These are phyloP conservation scores for Papilio dardanus DNA, from an alignment of 1,140 invertebrate species.

Conservation along the genomic window DNA sequence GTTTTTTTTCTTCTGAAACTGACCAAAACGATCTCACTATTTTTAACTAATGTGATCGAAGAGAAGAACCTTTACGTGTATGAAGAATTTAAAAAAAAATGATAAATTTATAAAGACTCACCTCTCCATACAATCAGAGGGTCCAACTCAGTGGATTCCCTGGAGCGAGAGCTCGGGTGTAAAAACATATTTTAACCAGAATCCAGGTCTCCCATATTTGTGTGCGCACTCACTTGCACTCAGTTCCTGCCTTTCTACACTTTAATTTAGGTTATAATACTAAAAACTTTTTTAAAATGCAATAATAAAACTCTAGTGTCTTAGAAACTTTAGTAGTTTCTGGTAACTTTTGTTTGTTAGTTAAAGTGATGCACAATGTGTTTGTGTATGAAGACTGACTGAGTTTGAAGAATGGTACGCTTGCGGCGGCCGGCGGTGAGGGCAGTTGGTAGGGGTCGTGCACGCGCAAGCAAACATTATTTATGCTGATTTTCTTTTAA, in stretches of 20 bases:
- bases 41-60: neutral
- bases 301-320: neutral
- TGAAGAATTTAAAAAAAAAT: no score
- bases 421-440: neutral
- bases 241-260: conserved; percentile 33
- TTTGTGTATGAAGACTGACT: conserved; percentile 30
- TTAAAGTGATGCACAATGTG: conserved; percentile 15
- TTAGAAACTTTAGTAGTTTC: neutral
- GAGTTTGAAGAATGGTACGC: conserved; percentile 17
- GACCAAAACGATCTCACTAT: neutral
- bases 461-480: neutral
- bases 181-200: conserved; percentile 79
- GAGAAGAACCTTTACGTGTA: no score
- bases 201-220: conserved; percentile 74
- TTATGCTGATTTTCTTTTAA: neutral
- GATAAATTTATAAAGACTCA: conserved; percentile 50
- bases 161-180: conserved; percentile 72
- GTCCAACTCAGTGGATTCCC: conserved; percentile 72
- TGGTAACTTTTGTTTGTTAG: neutral
- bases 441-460: conserved; percentile 28
- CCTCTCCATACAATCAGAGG: conserved; percentile 73
- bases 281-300: conserved; percentile 16
- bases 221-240: conserved; percentile 52
- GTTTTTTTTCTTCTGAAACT: neutral
- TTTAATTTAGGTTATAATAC: neutral